Conservation (phyloP, 2,888 invertebrate genomes). For the Mesorhabditis belari region DNA sequence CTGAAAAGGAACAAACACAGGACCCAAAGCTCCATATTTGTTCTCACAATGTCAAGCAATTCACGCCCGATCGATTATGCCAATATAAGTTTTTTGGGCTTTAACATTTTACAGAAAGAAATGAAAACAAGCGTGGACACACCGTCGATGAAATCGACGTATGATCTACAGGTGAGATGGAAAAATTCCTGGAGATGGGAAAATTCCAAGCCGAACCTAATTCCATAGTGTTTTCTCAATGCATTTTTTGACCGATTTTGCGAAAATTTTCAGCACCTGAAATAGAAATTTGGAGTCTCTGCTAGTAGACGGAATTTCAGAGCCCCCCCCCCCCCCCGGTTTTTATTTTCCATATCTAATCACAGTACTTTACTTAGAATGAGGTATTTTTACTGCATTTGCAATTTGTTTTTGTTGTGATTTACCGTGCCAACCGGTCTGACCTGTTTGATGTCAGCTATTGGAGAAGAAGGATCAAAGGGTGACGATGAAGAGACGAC, state of each 20-base stretch:
- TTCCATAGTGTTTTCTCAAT: no score
- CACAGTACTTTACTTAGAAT: neutral
- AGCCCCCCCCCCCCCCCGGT: neutral
- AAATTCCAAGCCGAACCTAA: conserved; percentile 68
- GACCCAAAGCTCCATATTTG: conserved; percentile 60
- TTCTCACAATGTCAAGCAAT: conserved; percentile 47
- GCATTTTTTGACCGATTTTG: no score
- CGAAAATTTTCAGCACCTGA: no score
- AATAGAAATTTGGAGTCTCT: no score
- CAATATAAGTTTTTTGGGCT: no score
- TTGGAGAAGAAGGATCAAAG: conserved; percentile 52
- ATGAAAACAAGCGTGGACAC: conserved; percentile 93
- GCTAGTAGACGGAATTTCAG: no score
- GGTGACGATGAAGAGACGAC: conserved; percentile 26
- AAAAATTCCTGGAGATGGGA: conserved; percentile 81
- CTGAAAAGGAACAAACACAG: conserved; percentile 76
- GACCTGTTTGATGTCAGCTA: conserved; percentile 83
- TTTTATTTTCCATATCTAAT: neutral
- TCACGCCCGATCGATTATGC: conserved; percentile 64
- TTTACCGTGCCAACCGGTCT: conserved; percentile 70
- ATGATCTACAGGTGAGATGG: conserved; percentile 75
- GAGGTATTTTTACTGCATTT: neutral
- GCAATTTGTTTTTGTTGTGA: conserved; percentile 51
- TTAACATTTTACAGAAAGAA: no score
- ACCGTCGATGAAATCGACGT: conserved; percentile 81